Evolutionary conservation across 1,140 invertebrate species (phyloP).

Genomic region (Calycopis cecrops): DNA sequence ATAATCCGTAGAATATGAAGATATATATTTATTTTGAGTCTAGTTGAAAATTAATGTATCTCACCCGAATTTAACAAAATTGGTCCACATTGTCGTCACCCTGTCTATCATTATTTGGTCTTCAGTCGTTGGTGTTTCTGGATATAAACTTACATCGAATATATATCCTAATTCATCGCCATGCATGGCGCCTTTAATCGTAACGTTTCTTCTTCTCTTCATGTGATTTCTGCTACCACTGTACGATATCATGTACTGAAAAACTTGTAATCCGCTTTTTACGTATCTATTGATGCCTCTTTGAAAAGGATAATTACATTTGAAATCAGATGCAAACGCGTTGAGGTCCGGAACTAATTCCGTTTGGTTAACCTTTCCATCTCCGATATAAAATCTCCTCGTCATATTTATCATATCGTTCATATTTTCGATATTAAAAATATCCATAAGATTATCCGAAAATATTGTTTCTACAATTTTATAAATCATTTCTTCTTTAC

Average conservation of each 20-base stretch:
- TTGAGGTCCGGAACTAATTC: conserved; percentile 17
- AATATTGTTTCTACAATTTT: conserved; percentile 1
- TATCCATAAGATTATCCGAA: neutral
- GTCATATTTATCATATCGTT: conserved; percentile 20
- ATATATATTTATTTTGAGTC: no score
- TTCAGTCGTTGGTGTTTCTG: conserved; percentile 8
- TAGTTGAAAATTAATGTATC: no score
- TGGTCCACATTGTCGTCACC: no score
- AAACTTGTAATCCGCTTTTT: conserved; percentile 23
- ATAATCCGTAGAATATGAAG: no score
- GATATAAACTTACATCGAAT: conserved; percentile 23
- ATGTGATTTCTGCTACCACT: conserved; percentile 26
- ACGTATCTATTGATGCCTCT: no score
- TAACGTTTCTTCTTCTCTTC: conserved; percentile 20
- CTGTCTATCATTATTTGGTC: no score
- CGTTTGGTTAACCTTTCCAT: conserved; percentile 21
- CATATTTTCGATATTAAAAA: conserved; percentile 14
- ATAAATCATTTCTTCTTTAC: conserved; percentile 19
- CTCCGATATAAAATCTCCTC: conserved; percentile 31
- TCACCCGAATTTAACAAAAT: no score
- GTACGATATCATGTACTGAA: conserved; percentile 34
- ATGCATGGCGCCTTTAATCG: conserved; percentile 24
- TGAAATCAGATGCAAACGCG: conserved; percentile 27
- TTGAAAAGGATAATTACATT: conserved; percentile 24
- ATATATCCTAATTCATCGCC: conserved; percentile 36